Evolutionary conservation across 1,140 invertebrate genomes (phyloP).

Genomic region (Drosophila sulfurigaster): DNA sequence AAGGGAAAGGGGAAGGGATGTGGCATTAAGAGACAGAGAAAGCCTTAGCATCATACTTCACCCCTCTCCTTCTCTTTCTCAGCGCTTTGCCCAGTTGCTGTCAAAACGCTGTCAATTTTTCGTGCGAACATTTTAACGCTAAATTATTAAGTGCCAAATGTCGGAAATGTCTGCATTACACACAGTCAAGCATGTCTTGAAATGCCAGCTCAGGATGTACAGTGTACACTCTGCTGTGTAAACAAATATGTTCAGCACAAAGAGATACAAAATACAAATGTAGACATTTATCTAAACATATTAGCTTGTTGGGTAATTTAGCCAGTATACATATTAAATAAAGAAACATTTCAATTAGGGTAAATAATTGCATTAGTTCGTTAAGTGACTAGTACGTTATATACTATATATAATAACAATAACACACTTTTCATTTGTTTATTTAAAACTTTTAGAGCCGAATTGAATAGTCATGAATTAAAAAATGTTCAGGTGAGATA

Average conservation of each 20-base stretch:
- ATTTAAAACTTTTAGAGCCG: no score
- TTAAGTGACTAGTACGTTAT: no score
- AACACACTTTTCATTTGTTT: no score
- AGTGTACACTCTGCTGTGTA: background rate
- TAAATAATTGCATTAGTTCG: no score
- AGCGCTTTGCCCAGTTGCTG: constrained; percentile 23
- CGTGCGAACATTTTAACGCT: constrained; percentile 55
- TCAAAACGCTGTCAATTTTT: constrained; percentile 62
- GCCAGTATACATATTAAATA: no score
- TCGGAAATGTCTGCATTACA: constrained; percentile 52
- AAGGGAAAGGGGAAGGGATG: background rate
- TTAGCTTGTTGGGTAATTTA: background rate
- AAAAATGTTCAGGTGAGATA: no score
- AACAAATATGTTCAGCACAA: background rate
- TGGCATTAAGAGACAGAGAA: constrained; percentile 31
- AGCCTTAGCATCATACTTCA: constrained; percentile 17
- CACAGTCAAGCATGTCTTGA: constrained; percentile 15
- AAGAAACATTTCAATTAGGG: no score
- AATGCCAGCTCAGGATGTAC: background rate
- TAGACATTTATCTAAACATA: background rate
- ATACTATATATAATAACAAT: no score
- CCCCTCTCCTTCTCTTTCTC: background rate
- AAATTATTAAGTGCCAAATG: constrained; percentile 61
- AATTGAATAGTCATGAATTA: no score
- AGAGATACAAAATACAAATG: background rate